A percentile compares a stretch with the other conserved stretches of the same genome.
Evolutionary conservation across 2,797 vertebrate genomes (phyloP).

Genomic region (Tarsius wallacei): DNA sequence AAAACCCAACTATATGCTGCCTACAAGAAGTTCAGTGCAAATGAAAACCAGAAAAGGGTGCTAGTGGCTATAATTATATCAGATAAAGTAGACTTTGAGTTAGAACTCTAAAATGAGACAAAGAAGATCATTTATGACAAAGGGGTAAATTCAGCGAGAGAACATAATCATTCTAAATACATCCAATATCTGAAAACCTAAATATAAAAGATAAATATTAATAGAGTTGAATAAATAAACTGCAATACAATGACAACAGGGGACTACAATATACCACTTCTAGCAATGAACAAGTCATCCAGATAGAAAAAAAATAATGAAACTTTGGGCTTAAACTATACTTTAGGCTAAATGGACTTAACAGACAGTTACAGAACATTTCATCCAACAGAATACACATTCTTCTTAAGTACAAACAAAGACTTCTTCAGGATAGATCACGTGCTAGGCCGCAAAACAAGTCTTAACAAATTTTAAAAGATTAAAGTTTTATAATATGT

Average conservation of each 20-base stretch:
- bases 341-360: neutral
- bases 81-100: neutral
- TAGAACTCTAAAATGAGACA: neutral
- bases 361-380: neutral
- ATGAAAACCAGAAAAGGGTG: neutral
- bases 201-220: neutral
- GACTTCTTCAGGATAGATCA: neutral
- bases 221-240: neutral
- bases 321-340: neutral
- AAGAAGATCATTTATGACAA: neutral
- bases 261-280: neutral
- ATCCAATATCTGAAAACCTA: neutral
- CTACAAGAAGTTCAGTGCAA: neutral
- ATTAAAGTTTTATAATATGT: neutral
- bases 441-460: neutral
- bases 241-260: neutral
- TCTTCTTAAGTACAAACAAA: neutral
- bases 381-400: neutral
- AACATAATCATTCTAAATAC: neutral
- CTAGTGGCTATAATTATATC: neutral
- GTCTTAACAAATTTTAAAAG: neutral
- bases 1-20: neutral
- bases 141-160: neutral
- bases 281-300: neutral
- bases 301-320: neutral